Conservation (phyloP, 2,888 invertebrate species). For the Synergus gifuensis region DNA sequence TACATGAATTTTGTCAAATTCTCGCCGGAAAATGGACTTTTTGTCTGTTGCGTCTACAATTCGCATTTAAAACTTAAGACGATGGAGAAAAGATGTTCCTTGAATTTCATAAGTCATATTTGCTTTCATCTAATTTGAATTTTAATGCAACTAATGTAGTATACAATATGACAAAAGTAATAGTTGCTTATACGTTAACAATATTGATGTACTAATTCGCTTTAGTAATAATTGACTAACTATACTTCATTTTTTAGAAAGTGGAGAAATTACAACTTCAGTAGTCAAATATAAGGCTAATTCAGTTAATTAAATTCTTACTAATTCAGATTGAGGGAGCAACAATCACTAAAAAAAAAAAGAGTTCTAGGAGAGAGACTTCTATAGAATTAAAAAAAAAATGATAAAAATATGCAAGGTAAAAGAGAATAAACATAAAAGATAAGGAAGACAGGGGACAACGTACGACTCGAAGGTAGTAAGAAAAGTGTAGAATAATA, state of each 20-base stretch:
- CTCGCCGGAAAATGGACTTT: neutral
- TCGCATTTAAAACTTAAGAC: neutral
- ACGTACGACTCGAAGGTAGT: constrained; percentile 3
- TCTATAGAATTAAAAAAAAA: neutral
- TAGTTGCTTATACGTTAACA: too few species aligned
- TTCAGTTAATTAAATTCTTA: too few species aligned
- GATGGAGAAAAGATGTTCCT: neutral
- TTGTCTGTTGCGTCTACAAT: constrained; percentile 19
- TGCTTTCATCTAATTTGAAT: neutral
- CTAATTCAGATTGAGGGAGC: too few species aligned
- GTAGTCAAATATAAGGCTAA: too few species aligned
- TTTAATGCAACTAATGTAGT: neutral
- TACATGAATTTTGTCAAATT: constrained; percentile 5
- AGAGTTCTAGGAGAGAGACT: too few species aligned
- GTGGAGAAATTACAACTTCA: too few species aligned
- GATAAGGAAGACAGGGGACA: constrained; percentile 29
- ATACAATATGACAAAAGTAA: too few species aligned
- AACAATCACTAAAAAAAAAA: too few species aligned
- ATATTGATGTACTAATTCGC: too few species aligned
- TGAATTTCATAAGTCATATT: neutral
- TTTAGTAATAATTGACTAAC: too few species aligned
- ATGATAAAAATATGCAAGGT: neutral
- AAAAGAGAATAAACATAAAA: constrained; percentile 15
- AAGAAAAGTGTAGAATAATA: constrained; percentile 39
- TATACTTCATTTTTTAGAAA: too few species aligned